Evolutionary conservation across 2,888 invertebrate genomes (phyloP).

Genomic region (Cephalotes varians): DNA sequence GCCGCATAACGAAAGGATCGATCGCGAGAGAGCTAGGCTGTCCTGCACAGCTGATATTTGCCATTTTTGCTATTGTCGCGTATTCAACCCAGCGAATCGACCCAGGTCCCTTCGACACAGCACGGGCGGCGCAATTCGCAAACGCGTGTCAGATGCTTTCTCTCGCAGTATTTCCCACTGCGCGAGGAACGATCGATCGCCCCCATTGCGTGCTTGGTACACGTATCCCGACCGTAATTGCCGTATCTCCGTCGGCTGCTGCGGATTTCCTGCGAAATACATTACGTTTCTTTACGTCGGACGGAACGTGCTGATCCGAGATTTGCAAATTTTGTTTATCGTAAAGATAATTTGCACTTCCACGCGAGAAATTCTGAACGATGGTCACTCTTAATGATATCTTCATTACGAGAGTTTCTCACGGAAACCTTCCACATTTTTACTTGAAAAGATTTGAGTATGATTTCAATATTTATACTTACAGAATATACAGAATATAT

Average conservation of each 20-base stretch:
- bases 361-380: conserved; percentile 11
- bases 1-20: conserved; percentile 14
- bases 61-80: conserved; percentile 47
- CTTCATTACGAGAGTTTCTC: neutral
- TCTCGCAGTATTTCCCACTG: conserved; percentile 52
- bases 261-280: conserved; percentile 26
- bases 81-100: conserved; percentile 41
- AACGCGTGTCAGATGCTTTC: conserved; percentile 59
- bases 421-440: conserved; percentile 1
- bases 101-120: conserved; percentile 23
- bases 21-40: conserved; percentile 32
- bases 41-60: conserved; percentile 50
- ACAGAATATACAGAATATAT: neutral
- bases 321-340: conserved; percentile 6
- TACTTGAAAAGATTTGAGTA: no score
- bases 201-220: conserved; percentile 49
- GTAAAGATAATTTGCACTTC: neutral
- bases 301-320: neutral
- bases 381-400: neutral
- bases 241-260: conserved; percentile 31
- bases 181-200: conserved; percentile 59
- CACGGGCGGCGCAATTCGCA: conserved; percentile 41
- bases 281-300: conserved; percentile 23
- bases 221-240: conserved; percentile 51
- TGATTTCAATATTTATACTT: neutral